A percentile compares a stretch with the other conserved stretches of the same genome.
These are phyloP conservation scores for Micromussa lordhowensis DNA, from an alignment of 92 coral and sea anemone genomes.

Conservation along the genomic window DNA sequence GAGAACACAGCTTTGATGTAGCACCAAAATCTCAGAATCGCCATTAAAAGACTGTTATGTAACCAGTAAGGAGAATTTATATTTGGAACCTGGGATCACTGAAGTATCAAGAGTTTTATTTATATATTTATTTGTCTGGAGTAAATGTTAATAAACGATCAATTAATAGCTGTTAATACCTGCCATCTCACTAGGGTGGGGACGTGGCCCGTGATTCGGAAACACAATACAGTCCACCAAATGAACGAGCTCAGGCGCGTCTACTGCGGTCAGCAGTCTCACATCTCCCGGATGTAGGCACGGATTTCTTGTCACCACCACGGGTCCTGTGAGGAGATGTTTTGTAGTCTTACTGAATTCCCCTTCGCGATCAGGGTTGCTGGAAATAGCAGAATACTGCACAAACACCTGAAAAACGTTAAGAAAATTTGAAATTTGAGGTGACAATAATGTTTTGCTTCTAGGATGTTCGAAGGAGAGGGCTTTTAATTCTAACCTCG, in stretches of 20 bases:
- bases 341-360: slow-evolving; percentile 55
- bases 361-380: slow-evolving; percentile 74
- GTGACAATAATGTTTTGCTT: no score
- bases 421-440: background rate
- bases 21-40: background rate
- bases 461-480: background rate
- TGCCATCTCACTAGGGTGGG: slow-evolving; percentile 98
- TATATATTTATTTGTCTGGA: no score
- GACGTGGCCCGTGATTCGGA: slow-evolving; percentile 86
- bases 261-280: slow-evolving; percentile 85
- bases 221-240: slow-evolving; percentile 95
- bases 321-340: slow-evolving; percentile 70
- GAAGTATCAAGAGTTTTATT: background rate
- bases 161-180: slow-evolving; percentile 52
- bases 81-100: background rate
- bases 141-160: background rate
- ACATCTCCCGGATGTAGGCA: slow-evolving; percentile 99
- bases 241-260: slow-evolving; percentile 77
- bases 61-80: background rate
- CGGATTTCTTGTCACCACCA: slow-evolving; percentile 93
- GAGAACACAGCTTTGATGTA: background rate
- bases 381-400: slow-evolving; percentile 82
- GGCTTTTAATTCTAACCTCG: slow-evolving; percentile 57
- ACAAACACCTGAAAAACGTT: slow-evolving; percentile 75
- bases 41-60: background rate